Conservation (phyloP, 2,113 vertebrate genomes). For the Menidia beryllina region DNA sequence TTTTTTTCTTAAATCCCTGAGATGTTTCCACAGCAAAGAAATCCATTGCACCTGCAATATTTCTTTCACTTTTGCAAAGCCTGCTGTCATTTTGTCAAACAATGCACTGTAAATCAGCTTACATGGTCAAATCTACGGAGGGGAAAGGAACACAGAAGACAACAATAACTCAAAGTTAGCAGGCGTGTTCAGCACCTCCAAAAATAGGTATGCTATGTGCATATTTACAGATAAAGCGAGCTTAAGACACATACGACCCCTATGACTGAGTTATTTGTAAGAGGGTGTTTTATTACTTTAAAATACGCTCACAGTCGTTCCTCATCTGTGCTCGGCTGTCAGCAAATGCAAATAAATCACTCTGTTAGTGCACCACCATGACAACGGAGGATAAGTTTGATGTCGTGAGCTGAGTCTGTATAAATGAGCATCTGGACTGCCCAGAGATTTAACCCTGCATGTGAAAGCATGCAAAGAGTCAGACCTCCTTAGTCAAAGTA, state of each 20-base stretch:
- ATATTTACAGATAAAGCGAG: slow-evolving; percentile 35
- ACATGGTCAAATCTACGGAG: neutral
- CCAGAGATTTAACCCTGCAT: slow-evolving; percentile 12
- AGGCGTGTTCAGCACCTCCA: slow-evolving; percentile 2
- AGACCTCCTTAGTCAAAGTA: slow-evolving; percentile 6
- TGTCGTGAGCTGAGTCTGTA: neutral
- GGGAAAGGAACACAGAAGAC: neutral
- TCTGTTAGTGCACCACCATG: slow-evolving; percentile 21
- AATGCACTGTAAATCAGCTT: neutral
- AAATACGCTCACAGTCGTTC: slow-evolving; percentile 37
- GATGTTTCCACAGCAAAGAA: neutral
- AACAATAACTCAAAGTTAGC: neutral
- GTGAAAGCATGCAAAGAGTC: slow-evolving; percentile 17
- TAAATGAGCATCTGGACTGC: slow-evolving; percentile 1
- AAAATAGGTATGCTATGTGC: slow-evolving; percentile 29
- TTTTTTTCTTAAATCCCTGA: neutral
- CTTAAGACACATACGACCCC: slow-evolving; percentile 33
- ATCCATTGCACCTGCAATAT: neutral
- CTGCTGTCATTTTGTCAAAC: slow-evolving; percentile 5
- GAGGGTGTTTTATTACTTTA: slow-evolving; percentile 43
- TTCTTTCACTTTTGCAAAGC: neutral
- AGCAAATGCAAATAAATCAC: slow-evolving; percentile 45
- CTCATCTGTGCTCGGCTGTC: slow-evolving; percentile 43
- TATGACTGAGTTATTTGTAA: slow-evolving; percentile 27
- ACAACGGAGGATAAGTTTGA: slow-evolving; percentile 40